These are phyloP conservation scores for Mustelus asterias DNA, from an alignment of 2,113 vertebrate species.

Conservation along the genomic window DNA sequence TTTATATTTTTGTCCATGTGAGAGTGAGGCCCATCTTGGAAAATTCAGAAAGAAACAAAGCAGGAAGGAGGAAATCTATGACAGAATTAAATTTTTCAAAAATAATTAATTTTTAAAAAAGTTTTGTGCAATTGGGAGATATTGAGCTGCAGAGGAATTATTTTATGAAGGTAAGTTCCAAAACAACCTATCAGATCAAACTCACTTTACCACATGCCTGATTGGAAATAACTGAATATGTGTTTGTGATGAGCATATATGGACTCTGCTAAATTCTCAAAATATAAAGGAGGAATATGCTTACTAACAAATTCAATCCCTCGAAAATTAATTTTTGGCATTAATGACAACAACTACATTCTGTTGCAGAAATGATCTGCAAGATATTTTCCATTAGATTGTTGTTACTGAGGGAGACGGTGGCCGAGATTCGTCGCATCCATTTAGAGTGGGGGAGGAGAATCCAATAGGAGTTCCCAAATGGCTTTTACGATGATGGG, in stretches of 20 bases:
- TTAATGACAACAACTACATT: neutral
- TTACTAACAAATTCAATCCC: neutral
- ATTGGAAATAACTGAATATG: neutral
- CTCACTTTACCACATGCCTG: neutral
- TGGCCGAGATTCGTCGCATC: no score
- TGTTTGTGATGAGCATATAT: neutral
- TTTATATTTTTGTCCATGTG: no score
- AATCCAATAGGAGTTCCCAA: no score
- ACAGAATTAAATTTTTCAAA: no score
- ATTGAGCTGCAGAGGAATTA: neutral
- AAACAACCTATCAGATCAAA: neutral
- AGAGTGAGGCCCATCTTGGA: no score
- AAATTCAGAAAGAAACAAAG: no score
- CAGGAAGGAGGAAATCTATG: no score
- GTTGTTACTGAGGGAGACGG: neutral
- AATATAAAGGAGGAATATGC: neutral
- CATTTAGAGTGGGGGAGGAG: no score
- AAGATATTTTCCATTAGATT: neutral
- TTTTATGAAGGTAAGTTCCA: neutral
- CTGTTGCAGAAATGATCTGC: neutral
- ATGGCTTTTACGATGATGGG: no score
- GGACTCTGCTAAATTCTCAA: neutral
- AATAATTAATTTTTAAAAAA: no score
- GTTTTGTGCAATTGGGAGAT: neutral
- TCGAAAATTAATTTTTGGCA: neutral